Percentiles rank a stretch among this genome's conserved stretches.
Conservation (phyloP, 2,113 vertebrate species). For the Clarias magur region DNA sequence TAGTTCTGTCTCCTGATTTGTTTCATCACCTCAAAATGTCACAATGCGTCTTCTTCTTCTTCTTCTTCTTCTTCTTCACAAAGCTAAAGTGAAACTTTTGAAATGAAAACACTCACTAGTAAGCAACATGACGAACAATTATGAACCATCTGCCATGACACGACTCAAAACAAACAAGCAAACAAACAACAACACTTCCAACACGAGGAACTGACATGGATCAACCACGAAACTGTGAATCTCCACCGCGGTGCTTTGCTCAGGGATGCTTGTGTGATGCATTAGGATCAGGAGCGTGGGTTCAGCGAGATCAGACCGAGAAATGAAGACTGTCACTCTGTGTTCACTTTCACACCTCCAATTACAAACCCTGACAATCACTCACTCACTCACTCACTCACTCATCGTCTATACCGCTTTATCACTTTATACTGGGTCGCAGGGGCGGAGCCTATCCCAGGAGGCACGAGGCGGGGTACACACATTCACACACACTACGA, state of each 20-base stretch:
- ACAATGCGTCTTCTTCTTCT: not conserved
- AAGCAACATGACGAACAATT: constrained; percentile 1
- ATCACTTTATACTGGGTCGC: too few relatives aligned
- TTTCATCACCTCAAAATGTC: not conserved
- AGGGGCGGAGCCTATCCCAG: too few relatives aligned
- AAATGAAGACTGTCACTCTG: not conserved
- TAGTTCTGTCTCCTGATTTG: not conserved
- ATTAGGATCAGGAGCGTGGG: not conserved
- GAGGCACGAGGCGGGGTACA: too few relatives aligned
- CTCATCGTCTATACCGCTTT: too few relatives aligned
- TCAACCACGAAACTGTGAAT: not conserved
- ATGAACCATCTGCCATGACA: not conserved
- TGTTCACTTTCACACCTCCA: too few relatives aligned
- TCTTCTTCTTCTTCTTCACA: not conserved
- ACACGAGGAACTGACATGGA: not conserved
- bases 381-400: not conserved
- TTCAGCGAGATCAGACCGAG: not conserved
- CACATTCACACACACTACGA: too few relatives aligned
- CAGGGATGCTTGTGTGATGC: not conserved
- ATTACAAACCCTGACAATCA: not conserved
- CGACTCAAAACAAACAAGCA: not conserved
- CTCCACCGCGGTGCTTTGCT: not conserved
- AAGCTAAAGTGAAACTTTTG: not conserved
- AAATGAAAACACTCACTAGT: not conserved
- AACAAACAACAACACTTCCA: not conserved